Base-by-base conservation (phyloP, 92 coral and sea anemone genomes). In the Porites lobata region DNA sequence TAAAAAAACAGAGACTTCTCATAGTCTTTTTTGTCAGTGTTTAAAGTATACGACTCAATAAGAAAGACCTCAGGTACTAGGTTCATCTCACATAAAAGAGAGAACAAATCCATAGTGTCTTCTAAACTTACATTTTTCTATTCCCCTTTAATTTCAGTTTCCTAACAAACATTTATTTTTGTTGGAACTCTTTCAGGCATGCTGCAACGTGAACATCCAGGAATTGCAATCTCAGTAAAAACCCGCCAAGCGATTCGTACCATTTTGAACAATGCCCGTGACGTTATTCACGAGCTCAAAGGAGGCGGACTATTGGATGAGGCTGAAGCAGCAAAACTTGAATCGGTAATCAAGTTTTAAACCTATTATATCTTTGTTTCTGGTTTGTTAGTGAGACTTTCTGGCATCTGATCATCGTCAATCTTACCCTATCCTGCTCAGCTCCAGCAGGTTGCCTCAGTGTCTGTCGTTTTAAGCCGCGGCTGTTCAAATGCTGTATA, bases 231-330 rank as follows among this genome's bases (percentile, higher is more conserved):
- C 84, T 96, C 99, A 32, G 99, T 96, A 4, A 96, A 96, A 86
- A 96, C 99, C 18, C 96, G 99, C 62, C 99, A 96, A 64, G 98
- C 99, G 15, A 96, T 95, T 77, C 96, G 99, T 59, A 95, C 99
- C 24, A 95, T 96, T 50, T 92, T 96, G 12, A 96, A 96, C 76
- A 96, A 96, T 57, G 99, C 98, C 12, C 92, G 98, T 57, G 99
- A 96, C 83, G 93, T 96, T 38, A 90, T 96, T 53, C 96, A 91
- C 59, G 95, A 97, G 57, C 96, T 97, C 47, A 89, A 93, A 47
- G 99, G 99, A 7, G 99, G 98, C 18, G 99, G 99, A 12, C 70
- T 97, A 56, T 82, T 97, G 53, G 99, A 97, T 78, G 99, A 95
- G 80, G 94, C 99, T 22, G 99, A 97, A 85, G 94, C 95, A 10